These are phyloP conservation scores for Lobophora halterata DNA, from an alignment of 2,888 invertebrate genomes.

Conservation along the genomic window DNA sequence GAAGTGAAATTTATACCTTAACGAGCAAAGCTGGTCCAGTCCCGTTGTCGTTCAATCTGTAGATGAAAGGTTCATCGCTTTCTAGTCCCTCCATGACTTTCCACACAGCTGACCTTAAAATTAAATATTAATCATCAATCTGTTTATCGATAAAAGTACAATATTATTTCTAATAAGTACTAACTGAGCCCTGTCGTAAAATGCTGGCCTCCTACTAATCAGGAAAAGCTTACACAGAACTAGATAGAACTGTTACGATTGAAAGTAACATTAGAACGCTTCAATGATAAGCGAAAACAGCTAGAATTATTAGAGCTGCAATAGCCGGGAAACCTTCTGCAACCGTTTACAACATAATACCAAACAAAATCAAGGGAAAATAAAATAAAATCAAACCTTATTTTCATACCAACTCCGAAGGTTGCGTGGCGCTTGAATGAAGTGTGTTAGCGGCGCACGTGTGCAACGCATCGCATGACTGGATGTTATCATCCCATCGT, in stretches of 20 bases:
- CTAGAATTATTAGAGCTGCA: no score
- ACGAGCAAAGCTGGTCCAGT: constrained; percentile 86
- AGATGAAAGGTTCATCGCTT: constrained; percentile 86
- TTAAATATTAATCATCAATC: constrained; percentile 4
- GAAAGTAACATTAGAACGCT: no score
- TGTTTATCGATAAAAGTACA: neutral
- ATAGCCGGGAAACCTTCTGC: no score
- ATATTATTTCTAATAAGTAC: no score
- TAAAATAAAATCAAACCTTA: constrained; percentile 29
- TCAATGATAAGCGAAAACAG: no score
- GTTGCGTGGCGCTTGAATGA: constrained; percentile 24
- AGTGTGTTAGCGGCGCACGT: constrained; percentile 39
- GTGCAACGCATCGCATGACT: constrained; percentile 49
- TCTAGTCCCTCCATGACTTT: constrained; percentile 66
- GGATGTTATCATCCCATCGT: constrained; percentile 43
- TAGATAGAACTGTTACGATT: no score
- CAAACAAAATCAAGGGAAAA: neutral
- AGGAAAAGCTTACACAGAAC: no score
- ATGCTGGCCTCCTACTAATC: no score
- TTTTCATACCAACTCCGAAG: constrained; percentile 29
- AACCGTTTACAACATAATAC: no score
- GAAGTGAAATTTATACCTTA: no score
- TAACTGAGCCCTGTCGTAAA: no score
- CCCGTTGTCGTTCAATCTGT: constrained; percentile 87
- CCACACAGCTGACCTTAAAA: constrained; percentile 30